A percentile compares a stretch with the other conserved stretches of the same genome.
phyloP scores from a whole-genome alignment of 2,888 invertebrate genomes.

The Drosophila cracens region DNA sequence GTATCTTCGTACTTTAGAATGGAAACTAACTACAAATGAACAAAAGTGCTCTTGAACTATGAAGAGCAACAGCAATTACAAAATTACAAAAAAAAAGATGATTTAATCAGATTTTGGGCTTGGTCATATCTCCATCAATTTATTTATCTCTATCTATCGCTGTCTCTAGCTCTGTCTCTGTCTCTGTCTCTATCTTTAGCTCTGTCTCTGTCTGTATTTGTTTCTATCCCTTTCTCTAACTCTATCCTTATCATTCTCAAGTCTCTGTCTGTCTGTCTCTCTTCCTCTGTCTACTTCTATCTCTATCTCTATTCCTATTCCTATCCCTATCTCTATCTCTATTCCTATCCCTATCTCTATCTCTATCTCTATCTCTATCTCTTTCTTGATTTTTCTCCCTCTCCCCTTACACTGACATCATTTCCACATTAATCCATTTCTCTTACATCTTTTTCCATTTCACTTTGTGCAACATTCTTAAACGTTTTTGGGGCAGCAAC shows the following conservation, averaged over 20 bases:
- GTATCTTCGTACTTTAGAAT: slow-evolving; percentile 35
- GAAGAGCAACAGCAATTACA: background rate
- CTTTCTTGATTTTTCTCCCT: no score
- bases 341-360: no score
- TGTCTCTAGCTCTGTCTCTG: background rate
- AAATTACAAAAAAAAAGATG: background rate
- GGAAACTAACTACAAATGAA: slow-evolving; percentile 6
- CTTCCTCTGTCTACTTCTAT: background rate
- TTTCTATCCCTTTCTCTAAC: background rate
- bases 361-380: no score
- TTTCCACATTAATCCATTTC: background rate
- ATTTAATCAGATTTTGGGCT: background rate
- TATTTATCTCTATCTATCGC: background rate
- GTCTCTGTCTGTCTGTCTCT: background rate
- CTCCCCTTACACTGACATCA: background rate
- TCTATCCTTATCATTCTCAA: background rate
- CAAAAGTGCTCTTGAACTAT: slow-evolving; percentile 9
- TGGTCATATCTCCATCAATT: background rate
- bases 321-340: no score
- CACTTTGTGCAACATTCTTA: slow-evolving; percentile 3
- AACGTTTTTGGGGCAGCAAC: background rate
- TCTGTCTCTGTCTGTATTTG: background rate
- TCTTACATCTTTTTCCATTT: background rate
- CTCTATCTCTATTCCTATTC: background rate
- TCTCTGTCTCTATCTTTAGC: background rate